These are phyloP conservation scores for Oxyteleia sp. DNA, from an alignment of 2,888 invertebrate species.

Conservation along the genomic window DNA sequence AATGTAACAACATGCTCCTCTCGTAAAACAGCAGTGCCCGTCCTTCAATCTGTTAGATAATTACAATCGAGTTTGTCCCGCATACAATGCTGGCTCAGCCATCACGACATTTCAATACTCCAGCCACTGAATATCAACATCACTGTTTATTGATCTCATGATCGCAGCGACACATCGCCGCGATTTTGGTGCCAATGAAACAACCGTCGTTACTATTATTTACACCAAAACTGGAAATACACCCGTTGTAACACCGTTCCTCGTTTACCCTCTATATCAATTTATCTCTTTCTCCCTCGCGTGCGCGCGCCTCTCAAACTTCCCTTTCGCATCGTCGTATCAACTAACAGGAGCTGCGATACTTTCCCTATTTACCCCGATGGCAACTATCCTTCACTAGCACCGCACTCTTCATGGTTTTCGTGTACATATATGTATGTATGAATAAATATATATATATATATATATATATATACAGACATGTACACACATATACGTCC, in stretches of 20 bases:
- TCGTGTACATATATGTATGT: neutral
- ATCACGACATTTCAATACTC: conserved; percentile 42
- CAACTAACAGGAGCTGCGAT: conserved; percentile 32
- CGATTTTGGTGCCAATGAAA: conserved; percentile 17
- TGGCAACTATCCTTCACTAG: conserved; percentile 29
- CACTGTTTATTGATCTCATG: conserved; percentile 34
- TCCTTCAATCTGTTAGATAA: conserved; percentile 4
- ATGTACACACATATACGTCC: conserved; percentile 33
- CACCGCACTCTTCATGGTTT: conserved; percentile 34
- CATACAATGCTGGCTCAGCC: conserved; percentile 13
- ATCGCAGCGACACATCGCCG: conserved; percentile 35
- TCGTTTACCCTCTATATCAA: conserved; percentile 26
- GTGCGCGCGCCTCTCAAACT: conserved; percentile 41
- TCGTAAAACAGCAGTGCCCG: conserved; percentile 7
- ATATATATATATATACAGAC: conserved; percentile 41
- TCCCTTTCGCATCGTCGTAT: conserved; percentile 50
- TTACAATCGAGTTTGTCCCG: conserved; percentile 43
- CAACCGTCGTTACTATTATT: conserved; percentile 21
- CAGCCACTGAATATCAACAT: conserved; percentile 48
- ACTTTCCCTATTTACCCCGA: conserved; percentile 45
- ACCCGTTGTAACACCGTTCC: conserved; percentile 13
- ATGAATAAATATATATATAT: conserved; percentile 33
- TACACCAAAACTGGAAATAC: conserved; percentile 29
- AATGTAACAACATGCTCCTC: conserved; percentile 15
- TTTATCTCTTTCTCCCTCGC: conserved; percentile 40